phyloP scores from a whole-genome alignment of 53 echinoderm and acorn worm genomes.

The Apostichopus leukothele region DNA sequence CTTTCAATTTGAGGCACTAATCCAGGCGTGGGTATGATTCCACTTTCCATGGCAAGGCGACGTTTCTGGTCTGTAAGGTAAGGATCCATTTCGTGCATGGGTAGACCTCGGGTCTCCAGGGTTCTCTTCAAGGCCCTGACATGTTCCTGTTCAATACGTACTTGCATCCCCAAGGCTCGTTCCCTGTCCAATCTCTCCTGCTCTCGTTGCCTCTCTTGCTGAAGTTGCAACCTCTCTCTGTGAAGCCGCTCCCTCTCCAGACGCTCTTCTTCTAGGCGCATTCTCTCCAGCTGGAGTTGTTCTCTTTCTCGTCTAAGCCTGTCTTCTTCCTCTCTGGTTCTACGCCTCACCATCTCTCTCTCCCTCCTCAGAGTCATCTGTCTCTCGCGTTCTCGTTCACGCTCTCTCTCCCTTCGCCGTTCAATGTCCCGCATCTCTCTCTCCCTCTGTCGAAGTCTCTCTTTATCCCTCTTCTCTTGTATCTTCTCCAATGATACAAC shows the following conservation, averaged over 20 bases:
- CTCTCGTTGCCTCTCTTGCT: slow-evolving; percentile 84
- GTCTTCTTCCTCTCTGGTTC: slow-evolving; percentile 88
- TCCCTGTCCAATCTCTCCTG: slow-evolving; percentile 88
- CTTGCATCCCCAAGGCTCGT: slow-evolving; percentile 84
- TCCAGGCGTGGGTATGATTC: slow-evolving; percentile 45
- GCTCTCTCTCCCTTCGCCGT: slow-evolving; percentile 80
- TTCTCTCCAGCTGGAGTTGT: slow-evolving; percentile 79
- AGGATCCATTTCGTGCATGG: slow-evolving; percentile 75
- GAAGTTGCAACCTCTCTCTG: slow-evolving; percentile 81
- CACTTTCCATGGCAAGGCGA: slow-evolving; percentile 54
- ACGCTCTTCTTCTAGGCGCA: slow-evolving; percentile 81
- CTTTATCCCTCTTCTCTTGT: slow-evolving; percentile 87
- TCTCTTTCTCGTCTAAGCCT: slow-evolving; percentile 79
- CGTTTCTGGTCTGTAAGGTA: slow-evolving; percentile 80
- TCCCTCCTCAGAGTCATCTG: slow-evolving; percentile 71
- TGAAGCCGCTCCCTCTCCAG: slow-evolving; percentile 86
- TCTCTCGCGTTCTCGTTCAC: slow-evolving; percentile 75
- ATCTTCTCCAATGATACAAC: slow-evolving; percentile 91
- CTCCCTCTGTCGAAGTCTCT: slow-evolving; percentile 80
- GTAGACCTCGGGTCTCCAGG: slow-evolving; percentile 77
- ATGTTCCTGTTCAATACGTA: slow-evolving; percentile 90
- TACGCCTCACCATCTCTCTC: slow-evolving; percentile 77
- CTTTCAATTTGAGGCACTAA: slow-evolving; percentile 48
- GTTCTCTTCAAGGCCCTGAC: slow-evolving; percentile 79
- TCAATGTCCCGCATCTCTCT: slow-evolving; percentile 84